Evolutionary conservation across 1,140 invertebrate species (phyloP).

Genomic region (Drosophila lacteicornis): DNA sequence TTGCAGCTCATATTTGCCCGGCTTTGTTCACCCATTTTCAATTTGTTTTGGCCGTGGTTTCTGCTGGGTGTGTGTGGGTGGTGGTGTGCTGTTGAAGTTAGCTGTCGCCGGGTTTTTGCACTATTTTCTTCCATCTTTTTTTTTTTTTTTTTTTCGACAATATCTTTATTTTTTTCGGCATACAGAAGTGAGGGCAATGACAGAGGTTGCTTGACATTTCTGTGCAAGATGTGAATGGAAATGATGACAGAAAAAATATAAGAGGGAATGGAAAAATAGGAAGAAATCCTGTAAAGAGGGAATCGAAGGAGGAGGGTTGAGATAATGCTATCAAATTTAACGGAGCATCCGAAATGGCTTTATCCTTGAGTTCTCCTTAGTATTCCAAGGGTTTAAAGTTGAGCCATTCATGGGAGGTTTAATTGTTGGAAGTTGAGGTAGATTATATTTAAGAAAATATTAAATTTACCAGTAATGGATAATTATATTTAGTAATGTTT

Average conservation of each 20-base stretch:
- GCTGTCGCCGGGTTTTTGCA: constrained; percentile 54
- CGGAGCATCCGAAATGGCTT: constrained; percentile 10
- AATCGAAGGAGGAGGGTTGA: background rate
- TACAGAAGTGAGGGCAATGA: constrained; percentile 38
- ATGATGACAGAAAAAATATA: background rate
- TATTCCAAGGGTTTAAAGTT: background rate
- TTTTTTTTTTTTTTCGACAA: constrained; percentile 25
- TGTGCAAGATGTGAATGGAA: constrained; percentile 13
- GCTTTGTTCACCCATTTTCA: constrained; percentile 67
- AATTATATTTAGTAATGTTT: too few species aligned
- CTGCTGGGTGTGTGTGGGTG: constrained; percentile 9
- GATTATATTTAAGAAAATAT: too few species aligned
- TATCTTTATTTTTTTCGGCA: constrained; percentile 32
- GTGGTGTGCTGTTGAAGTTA: constrained; percentile 36
- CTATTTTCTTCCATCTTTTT: background rate
- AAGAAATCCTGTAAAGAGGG: background rate
- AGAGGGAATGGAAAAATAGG: background rate
- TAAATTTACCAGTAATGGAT: too few species aligned
- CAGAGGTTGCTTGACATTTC: constrained; percentile 24
- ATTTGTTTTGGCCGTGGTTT: constrained; percentile 61
- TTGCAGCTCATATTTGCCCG: constrained; percentile 22
- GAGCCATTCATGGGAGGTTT: background rate
- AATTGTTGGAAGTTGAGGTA: background rate
- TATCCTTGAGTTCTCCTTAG: background rate
- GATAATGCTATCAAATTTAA: constrained; percentile 30